These are phyloP conservation scores for Marmota flaviventris DNA, from an alignment of 2,113 vertebrate genomes.

Conservation along the genomic window DNA sequence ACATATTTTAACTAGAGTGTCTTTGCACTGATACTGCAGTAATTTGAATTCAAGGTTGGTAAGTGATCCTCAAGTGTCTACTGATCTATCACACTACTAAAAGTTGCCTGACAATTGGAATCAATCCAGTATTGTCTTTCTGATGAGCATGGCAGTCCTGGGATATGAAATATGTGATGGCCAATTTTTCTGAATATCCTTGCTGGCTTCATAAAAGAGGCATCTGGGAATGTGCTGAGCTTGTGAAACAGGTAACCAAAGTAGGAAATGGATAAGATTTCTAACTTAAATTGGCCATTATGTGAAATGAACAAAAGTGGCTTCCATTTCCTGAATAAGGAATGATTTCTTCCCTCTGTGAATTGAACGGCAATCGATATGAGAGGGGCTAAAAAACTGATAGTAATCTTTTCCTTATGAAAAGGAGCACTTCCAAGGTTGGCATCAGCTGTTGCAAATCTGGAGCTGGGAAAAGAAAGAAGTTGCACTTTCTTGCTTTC, in stretches of 20 bases:
- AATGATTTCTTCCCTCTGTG: conserved; percentile 63
- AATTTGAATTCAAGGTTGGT: conserved; percentile 2
- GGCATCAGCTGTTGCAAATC: neutral
- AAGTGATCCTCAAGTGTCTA: neutral
- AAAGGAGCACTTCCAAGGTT: neutral
- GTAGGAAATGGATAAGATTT: conserved; percentile 64
- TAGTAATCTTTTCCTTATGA: neutral
- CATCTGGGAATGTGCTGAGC: conserved; percentile 45
- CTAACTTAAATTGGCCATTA: conserved; percentile 65
- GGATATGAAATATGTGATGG: conserved; percentile 30
- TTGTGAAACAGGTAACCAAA: conserved; percentile 73
- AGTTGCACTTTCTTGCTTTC: neutral
- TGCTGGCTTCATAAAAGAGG: conserved; percentile 63
- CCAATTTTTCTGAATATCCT: conserved; percentile 60
- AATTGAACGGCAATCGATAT: neutral
- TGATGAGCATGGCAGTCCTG: conserved; percentile 33
- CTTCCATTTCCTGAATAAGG: conserved; percentile 66
- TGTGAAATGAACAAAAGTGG: conserved; percentile 64
- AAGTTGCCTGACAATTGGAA: conserved; percentile 56
- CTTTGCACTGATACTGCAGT: neutral
- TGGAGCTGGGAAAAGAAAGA: neutral
- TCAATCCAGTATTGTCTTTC: conserved; percentile 67
- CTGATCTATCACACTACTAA: neutral
- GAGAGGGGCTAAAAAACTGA: neutral
- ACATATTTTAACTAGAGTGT: neutral